Base-by-base conservation (phyloP, 2,797 vertebrate species). In the Falco biarmicus region DNA sequence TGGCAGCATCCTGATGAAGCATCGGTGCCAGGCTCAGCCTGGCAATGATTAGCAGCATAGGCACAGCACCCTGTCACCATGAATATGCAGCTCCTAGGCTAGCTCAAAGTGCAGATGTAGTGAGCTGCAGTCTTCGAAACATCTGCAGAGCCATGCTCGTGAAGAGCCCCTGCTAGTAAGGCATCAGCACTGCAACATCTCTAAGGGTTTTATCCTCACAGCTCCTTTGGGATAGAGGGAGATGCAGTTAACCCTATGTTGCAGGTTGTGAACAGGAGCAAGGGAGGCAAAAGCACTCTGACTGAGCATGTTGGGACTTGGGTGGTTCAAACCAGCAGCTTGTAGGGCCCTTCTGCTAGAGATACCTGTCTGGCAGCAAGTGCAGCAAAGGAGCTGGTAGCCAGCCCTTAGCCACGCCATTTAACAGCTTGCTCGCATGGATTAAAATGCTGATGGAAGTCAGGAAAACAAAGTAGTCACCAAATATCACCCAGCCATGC, bases 21-120 rank as follows among this genome's bases (percentile, higher is more conserved):
- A 1, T 19, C 0, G 0, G 41, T 19, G 43, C 75, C 41, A 61
- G 41, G 59, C 73, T 92, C 20, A 65, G 18, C n/a, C 43, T 15
- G 10, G 29, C 0, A 1, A 75, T 37, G 31, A 31, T 29, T 50
- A 71, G 17, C 45, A 28, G 79, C 5, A 0, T 2, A 41, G 74
- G 25, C 47, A 48, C 54, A 70, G 75, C 26, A 15, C 34, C 18
- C 31, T 25, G 5, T 21, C 19, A 31, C 56, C 57, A 5, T 0
- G 0, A 28, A 69, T 19, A 1, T 1, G 32, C 59, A 60, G 51
- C 14, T 82, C 37, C 41, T 56, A 74, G 87, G 50, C 15, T 68
- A 83, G 64, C 51, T 74, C 39, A 34, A 26, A 77, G 43, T 9
- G 3, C 0, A 8, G 64, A 6, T 1, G 0, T 21, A 7, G 43